These are phyloP conservation scores for Pyralis farinalis DNA, from an alignment of 2,888 invertebrate species.

Conservation along the genomic window DNA sequence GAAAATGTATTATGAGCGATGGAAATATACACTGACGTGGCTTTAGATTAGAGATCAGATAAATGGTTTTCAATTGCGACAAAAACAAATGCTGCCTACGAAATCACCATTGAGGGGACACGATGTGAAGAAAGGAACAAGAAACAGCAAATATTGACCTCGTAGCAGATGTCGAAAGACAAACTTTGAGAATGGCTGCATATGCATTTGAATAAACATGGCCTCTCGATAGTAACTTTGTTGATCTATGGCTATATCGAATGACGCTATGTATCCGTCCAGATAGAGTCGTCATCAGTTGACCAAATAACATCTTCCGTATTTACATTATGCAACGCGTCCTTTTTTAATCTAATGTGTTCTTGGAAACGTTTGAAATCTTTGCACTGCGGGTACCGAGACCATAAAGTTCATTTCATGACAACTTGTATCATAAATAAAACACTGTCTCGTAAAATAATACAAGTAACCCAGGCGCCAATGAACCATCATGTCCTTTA, in stretches of 20 bases:
- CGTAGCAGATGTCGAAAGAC: constrained; percentile 75
- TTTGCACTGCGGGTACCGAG: neutral
- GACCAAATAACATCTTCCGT: constrained; percentile 41
- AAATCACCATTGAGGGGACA: constrained; percentile 40
- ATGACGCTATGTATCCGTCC: constrained; percentile 49
- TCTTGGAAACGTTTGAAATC: neutral
- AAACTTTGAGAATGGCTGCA: constrained; percentile 63
- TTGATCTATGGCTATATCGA: constrained; percentile 68
- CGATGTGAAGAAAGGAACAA: constrained; percentile 50
- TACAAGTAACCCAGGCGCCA: constrained; percentile 23
- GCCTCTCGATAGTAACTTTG: constrained; percentile 65
- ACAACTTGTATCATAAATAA: constrained; percentile 20
- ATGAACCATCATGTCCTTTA: constrained; percentile 22
- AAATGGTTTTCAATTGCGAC: constrained; percentile 22
- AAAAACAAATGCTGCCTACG: constrained; percentile 35
- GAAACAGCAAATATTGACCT: constrained; percentile 77
- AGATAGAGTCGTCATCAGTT: constrained; percentile 68
- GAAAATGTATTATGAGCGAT: constrained; percentile 46
- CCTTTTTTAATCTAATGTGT: neutral
- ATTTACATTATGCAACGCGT: neutral
- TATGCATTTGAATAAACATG: constrained; percentile 78
- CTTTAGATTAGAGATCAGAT: constrained; percentile 10
- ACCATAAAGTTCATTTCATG: constrained; percentile 3
- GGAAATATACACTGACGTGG: constrained; percentile 25
- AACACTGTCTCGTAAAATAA: constrained; percentile 13